Percentiles rank a stretch among this genome's conserved stretches.
Evolutionary conservation across 1,140 invertebrate genomes (phyloP).

Genomic region (Argopecten irradians): DNA sequence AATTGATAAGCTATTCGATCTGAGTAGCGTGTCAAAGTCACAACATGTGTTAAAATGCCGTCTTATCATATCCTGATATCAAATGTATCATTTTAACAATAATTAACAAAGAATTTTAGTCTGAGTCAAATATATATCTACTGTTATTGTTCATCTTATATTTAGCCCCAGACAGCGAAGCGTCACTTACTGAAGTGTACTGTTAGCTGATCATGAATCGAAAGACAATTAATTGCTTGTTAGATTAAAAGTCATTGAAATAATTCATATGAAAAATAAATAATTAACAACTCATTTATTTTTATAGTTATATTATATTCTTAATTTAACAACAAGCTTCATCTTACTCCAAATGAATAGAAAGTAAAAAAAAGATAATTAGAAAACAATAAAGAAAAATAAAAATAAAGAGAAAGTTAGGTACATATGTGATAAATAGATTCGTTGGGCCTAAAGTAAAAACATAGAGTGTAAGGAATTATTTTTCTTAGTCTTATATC

Average conservation of each 20-base stretch:
- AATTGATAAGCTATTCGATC: neutral
- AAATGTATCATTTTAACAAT: neutral
- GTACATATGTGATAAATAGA: too few species aligned
- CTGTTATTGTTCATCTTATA: neutral
- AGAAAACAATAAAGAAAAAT: too few species aligned
- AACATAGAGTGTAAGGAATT: too few species aligned
- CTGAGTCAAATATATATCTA: neutral
- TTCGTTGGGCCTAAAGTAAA: too few species aligned
- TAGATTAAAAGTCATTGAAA: neutral
- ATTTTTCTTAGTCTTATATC: too few species aligned
- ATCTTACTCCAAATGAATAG: too few species aligned
- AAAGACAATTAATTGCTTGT: neutral
- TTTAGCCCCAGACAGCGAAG: neutral
- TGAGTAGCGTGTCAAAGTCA: neutral
- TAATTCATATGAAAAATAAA: neutral
- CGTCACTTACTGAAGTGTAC: neutral
- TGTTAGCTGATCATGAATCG: neutral
- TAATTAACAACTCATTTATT: too few species aligned
- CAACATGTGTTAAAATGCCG: neutral
- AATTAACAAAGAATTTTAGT: neutral
- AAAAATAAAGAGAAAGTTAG: too few species aligned
- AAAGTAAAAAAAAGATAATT: too few species aligned
- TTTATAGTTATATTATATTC: too few species aligned
- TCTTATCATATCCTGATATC: neutral
- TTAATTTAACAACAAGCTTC: too few species aligned